Conservation (phyloP, 2,113 vertebrate species). For the Pipa parva region DNA sequence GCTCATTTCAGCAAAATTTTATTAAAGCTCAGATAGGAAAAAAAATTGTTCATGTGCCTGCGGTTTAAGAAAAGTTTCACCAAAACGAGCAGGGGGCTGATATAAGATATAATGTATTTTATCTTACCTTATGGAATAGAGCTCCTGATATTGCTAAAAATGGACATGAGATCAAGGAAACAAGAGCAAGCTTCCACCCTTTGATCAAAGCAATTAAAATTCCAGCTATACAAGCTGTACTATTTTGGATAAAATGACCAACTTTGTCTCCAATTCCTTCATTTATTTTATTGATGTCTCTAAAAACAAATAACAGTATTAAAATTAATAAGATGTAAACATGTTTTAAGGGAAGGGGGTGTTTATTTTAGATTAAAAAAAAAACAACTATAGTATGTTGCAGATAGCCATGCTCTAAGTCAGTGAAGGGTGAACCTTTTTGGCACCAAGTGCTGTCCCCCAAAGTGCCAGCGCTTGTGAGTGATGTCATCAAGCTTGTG, state of each 20-base stretch:
- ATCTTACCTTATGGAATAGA: conserved; percentile 64
- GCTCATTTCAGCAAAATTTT: too few relatives aligned
- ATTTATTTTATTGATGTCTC: conserved; percentile 79
- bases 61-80: too few relatives aligned
- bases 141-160: conserved; percentile 65
- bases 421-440: too few relatives aligned
- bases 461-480: too few relatives aligned
- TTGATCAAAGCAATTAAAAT: conserved; percentile 68
- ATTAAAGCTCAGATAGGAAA: too few relatives aligned
- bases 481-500: too few relatives aligned
- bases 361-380: too few relatives aligned
- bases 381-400: too few relatives aligned
- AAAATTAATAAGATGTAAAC: not conserved
- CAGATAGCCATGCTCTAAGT: not conserved
- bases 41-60: too few relatives aligned
- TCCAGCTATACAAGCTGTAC: conserved; percentile 63
- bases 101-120: not conserved
- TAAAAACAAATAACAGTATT: conserved; percentile 45
- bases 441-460: too few relatives aligned
- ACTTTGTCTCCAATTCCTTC: conserved; percentile 81
- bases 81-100: too few relatives aligned
- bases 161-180: conserved; percentile 75
- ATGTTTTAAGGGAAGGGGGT: too few relatives aligned
- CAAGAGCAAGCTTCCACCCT: conserved; percentile 81
- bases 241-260: conserved; percentile 67